Evolutionary conservation across 1,140 invertebrate species (phyloP).

Genomic region (Drosophila paulistorum): DNA sequence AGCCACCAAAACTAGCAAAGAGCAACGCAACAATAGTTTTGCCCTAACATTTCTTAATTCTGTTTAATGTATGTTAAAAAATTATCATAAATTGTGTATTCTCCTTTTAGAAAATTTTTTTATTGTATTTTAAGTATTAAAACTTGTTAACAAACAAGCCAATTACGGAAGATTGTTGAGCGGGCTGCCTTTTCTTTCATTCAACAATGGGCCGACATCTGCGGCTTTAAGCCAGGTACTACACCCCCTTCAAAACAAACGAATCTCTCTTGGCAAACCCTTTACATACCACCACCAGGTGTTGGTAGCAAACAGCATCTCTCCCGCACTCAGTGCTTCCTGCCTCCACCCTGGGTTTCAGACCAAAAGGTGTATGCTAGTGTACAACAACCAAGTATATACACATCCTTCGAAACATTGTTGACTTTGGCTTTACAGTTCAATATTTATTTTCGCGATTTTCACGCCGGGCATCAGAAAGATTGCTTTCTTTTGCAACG

Average conservation of each 20-base stretch:
- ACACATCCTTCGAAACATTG: conserved; percentile 49
- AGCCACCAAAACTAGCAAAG: no score
- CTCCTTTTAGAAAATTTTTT: not conserved
- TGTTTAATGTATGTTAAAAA: not conserved
- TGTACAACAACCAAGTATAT: conserved; percentile 2
- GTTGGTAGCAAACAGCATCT: not conserved
- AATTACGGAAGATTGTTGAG: conserved; percentile 54
- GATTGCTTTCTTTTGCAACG: conserved; percentile 54
- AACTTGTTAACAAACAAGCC: conserved; percentile 49
- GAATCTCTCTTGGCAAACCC: not conserved
- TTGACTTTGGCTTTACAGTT: conserved; percentile 82
- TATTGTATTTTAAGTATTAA: not conserved
- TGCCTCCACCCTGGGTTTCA: not conserved
- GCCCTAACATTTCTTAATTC: not conserved
- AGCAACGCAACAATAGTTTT: not conserved
- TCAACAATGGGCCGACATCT: conserved; percentile 1
- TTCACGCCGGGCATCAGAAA: conserved; percentile 67
- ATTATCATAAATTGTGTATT: no score
- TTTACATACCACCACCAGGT: not conserved
- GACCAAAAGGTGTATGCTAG: conserved; percentile 1
- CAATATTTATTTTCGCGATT: conserved; percentile 83
- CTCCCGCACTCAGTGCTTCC: not conserved
- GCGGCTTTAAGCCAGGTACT: conserved; percentile 52
- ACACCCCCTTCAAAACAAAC: conserved; percentile 26
- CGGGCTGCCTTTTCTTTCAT: not conserved